Evolutionary conservation across 2,797 vertebrate species (phyloP).

Genomic region (Myotis vivesi): DNA sequence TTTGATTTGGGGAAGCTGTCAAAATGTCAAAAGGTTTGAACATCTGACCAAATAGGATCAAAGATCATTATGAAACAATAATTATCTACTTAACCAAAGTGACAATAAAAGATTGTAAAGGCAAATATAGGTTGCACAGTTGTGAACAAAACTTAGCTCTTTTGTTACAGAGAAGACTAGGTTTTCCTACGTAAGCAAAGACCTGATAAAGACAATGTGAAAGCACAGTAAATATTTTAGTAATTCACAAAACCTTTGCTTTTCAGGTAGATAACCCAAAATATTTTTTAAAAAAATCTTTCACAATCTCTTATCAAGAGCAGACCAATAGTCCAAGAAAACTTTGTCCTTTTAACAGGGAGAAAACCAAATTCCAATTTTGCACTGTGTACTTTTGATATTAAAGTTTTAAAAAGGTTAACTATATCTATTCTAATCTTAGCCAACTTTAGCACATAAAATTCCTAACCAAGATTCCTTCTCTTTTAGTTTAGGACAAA

Average conservation of each 20-base stretch:
- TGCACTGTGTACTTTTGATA: background rate
- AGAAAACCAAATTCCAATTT: background rate
- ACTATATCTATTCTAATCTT: background rate
- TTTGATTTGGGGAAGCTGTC: background rate
- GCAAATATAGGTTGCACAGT: background rate
- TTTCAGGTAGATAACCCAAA: background rate
- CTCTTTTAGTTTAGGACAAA: background rate
- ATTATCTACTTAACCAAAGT: background rate
- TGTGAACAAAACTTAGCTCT: background rate
- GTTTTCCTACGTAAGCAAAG: background rate
- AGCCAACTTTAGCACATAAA: background rate
- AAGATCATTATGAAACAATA: background rate
- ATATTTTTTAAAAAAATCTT: too few relatives aligned
- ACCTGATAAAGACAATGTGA: background rate
- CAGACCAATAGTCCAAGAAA: background rate
- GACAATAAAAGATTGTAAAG: background rate
- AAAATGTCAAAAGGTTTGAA: background rate
- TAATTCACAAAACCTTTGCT: background rate
- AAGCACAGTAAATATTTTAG: background rate
- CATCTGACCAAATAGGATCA: background rate
- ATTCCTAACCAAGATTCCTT: background rate
- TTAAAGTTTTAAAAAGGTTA: background rate
- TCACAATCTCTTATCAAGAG: background rate
- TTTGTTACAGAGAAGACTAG: background rate
- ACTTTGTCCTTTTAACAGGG: background rate